Base-by-base conservation (phyloP, 92 coral and sea anemone genomes). In the Palythoa grandiflora region DNA sequence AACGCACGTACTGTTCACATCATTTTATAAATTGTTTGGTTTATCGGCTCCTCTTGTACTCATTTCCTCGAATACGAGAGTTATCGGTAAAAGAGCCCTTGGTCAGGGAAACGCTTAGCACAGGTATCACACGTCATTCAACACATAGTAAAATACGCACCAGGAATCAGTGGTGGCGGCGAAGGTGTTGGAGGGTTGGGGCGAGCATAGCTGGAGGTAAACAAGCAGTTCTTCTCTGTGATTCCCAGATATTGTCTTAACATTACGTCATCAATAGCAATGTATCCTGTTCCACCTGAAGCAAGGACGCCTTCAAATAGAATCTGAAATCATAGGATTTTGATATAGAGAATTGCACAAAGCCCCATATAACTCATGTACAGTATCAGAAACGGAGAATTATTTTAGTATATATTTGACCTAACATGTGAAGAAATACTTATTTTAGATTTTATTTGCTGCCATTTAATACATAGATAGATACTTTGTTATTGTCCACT, bases 201-300 rank as follows among this genome's bases (percentile, higher is more conserved):
- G 74, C 86, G 86, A 66, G 86, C 86, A 38, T 63, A 81, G 61
- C 86, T 81, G 12, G 86, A 66, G 57, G 86, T 81, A 51, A 81
- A 81, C 21, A 81, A 19, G 5, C 86, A 81, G 86, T 65, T 48
- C 40, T 47, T 66, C 21, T 81, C 86, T 12, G 86, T 66, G 66
- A 81, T 65, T 14, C 75, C 86, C 65, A 75, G 75, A 81, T 81
- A 75, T 68, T 81, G 63, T 39, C 16, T 44, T 14, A 81, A 2
- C 38, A 65, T 0, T 2, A 81, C 51, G 47, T 81, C 59, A 16
- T 81, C 86, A 10, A 81, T 50, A 81, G 86, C 86, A 3, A 81
- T 81, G 71, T 60, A 66, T 3, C 86, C 86, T 44, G 48, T 9
- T 21, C 75, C 86, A 12, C 28, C 40, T 1, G 59, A 7, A 36